Evolutionary conservation across 2,113 vertebrate genomes (phyloP).

Genomic region (Macquaria ambigua): DNA sequence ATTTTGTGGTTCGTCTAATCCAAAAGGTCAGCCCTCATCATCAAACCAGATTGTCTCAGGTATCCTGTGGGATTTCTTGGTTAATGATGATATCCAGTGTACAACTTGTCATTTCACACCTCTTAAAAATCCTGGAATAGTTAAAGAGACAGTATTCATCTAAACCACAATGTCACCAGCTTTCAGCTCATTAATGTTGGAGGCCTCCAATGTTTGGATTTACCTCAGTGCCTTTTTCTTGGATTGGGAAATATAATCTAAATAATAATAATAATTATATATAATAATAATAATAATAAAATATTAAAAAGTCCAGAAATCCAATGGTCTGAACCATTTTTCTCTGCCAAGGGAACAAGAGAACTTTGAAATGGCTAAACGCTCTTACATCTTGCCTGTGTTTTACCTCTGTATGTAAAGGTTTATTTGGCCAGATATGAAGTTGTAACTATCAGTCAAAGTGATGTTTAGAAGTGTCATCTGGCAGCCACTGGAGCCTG

Average conservation of each 20-base stretch:
- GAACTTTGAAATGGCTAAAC: not conserved
- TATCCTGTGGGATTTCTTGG: conserved; percentile 21
- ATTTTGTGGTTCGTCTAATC: conserved; percentile 18
- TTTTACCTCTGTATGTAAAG: not conserved
- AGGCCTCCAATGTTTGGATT: not conserved
- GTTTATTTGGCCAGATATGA: conserved; percentile 21
- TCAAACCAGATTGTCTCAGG: conserved; percentile 36
- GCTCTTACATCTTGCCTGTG: not conserved
- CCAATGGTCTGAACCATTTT: not conserved
- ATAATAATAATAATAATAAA: too few species aligned
- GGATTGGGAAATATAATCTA: not conserved
- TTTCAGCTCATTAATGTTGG: not conserved
- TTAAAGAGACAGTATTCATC: conserved; percentile 9
- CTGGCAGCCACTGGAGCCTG: conserved; percentile 45
- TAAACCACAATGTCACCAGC: not conserved
- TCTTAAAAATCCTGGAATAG: conserved; percentile 17
- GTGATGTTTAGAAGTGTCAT: conserved; percentile 39
- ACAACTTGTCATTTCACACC: conserved; percentile 44
- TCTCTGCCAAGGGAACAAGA: not conserved
- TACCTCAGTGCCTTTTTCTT: not conserved
- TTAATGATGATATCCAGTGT: conserved; percentile 39
- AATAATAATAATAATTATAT: not conserved
- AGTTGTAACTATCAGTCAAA: conserved; percentile 11
- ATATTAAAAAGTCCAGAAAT: conserved; percentile 14
- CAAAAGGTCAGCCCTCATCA: conserved; percentile 55